Evolutionary conservation across 2,888 invertebrate genomes (phyloP), one percentile per base, ranked within the genome.

Genomic region (Thymelicus acteon): DNA sequence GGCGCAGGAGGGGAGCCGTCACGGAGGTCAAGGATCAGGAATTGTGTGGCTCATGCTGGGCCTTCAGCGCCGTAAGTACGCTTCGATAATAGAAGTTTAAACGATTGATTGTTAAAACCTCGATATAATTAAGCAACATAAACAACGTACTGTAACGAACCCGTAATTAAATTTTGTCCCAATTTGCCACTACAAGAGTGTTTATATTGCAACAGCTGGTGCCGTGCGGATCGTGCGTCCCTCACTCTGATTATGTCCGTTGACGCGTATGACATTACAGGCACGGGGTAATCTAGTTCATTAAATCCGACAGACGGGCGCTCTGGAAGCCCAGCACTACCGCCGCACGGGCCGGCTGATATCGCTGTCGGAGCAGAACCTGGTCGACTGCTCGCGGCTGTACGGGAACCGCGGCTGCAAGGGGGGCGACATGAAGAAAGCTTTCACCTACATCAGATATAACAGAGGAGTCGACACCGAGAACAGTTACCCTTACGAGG

Each of bases 321-420:
- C 98, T 0, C 90, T 98, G n/a, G 98, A 98, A 92, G 98, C 96
- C 0, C 98, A 98, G 89, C 97, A 98, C 89, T 98, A 95, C 95
- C 96, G 98, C 76, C 95, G 96, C 89, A 94, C 94, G 15, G 97
- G 96, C 10, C 94, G 94, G 76, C 93, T 98, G 67, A 95, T 97
- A 40, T 97, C 98, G 0, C 95, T 98, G 13, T 98, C 98, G 76
- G 98, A 98, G 92, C 98, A 98, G 93, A 98, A 98, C 91, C 94
- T 98, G 75, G 94, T 98, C 69, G 98, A 98, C 92, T 98, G 98
- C 85, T 98, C 98, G 1, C 80, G 87, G 2, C 93, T 95, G 75
- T 98, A 96, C 85, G 98, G 97, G 52, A 98, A 98, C 92, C 96
- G 97, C 83, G 98, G 98, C 67, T 98, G 98, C 91, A 96, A 97